A percentile compares a stretch with the other conserved stretches of the same genome.
These are phyloP conservation scores for Fopius arisanus DNA, from an alignment of 1,140 invertebrate species.

Conservation along the genomic window DNA sequence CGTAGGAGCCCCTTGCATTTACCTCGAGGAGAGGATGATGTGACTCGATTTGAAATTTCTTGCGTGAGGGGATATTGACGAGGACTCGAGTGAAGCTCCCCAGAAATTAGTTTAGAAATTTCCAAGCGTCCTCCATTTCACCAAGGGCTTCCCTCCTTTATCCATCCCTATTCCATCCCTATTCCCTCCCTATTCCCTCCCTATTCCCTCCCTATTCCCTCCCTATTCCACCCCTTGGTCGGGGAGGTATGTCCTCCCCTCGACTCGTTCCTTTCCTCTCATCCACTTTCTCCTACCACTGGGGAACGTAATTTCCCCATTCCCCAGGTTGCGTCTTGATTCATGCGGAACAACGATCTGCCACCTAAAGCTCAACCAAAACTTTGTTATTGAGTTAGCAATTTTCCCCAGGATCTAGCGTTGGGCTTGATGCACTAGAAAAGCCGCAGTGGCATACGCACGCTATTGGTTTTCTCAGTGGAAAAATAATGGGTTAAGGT, in stretches of 20 bases:
- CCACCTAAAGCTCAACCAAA: conserved; percentile 19
- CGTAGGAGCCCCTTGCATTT: neutral
- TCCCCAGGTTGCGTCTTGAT: conserved; percentile 21
- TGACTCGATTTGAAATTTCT: conserved; percentile 32
- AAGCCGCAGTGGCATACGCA: neutral
- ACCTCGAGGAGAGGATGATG: neutral
- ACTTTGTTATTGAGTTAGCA: conserved; percentile 26
- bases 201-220: neutral
- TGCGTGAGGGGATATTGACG: conserved; percentile 29
- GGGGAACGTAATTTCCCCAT: conserved; percentile 14
- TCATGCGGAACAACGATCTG: conserved; percentile 29
- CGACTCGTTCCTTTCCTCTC: neutral
- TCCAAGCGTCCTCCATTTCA: conserved; percentile 20
- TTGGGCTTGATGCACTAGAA: neutral
- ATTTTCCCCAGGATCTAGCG: neutral
- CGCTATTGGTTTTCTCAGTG: neutral
- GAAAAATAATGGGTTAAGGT: neutral
- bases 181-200: neutral
- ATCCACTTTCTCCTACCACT: neutral
- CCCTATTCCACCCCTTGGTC: neutral
- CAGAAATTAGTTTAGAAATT: conserved; percentile 37
- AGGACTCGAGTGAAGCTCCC: conserved; percentile 15
- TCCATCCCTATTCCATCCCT: neutral
- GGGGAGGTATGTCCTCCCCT: too few species aligned
- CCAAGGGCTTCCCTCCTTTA: neutral